Evolutionary conservation across 2,888 invertebrate species (phyloP).

Genomic region (Drosophila borborema): DNA sequence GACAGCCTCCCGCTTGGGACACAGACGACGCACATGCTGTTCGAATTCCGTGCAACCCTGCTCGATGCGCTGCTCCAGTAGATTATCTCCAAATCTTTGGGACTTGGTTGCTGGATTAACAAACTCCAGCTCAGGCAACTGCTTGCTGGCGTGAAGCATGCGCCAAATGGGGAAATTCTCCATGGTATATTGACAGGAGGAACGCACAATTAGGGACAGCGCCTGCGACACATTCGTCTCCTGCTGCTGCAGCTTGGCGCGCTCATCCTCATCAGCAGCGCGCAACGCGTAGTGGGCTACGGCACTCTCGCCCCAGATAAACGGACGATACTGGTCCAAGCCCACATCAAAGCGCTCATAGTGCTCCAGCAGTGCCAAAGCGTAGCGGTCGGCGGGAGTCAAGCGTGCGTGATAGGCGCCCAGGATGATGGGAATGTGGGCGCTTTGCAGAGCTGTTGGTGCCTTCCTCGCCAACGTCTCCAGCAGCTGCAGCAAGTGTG

Average conservation of each 20-base stretch:
- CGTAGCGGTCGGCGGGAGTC: slow-evolving; percentile 89
- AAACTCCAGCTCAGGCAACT: slow-evolving; percentile 79
- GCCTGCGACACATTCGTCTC: slow-evolving; percentile 91
- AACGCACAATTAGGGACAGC: slow-evolving; percentile 89
- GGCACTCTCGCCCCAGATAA: slow-evolving; percentile 93
- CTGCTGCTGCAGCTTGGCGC: slow-evolving; percentile 87
- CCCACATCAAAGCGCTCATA: slow-evolving; percentile 90
- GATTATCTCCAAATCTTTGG: slow-evolving; percentile 74
- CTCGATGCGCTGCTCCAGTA: slow-evolving; percentile 80
- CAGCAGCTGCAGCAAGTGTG: slow-evolving; percentile 88
- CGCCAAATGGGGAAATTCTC: slow-evolving; percentile 89
- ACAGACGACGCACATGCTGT: slow-evolving; percentile 75
- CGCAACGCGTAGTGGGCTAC: slow-evolving; percentile 90
- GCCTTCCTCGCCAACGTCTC: slow-evolving; percentile 88
- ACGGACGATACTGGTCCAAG: slow-evolving; percentile 90
- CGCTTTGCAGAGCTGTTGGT: slow-evolving; percentile 87
- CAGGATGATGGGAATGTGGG: slow-evolving; percentile 91
- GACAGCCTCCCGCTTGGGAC: slow-evolving; percentile 77
- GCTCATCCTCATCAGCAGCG: slow-evolving; percentile 85
- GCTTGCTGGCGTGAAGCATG: slow-evolving; percentile 85
- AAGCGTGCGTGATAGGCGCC: slow-evolving; percentile 92
- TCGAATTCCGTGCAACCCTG: slow-evolving; percentile 64
- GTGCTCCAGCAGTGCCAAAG: slow-evolving; percentile 88
- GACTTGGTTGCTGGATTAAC: slow-evolving; percentile 61
- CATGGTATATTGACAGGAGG: slow-evolving; percentile 89